Evolutionary conservation across 30 jellyfish, hydroid and myxozoan genomes (phyloP), one percentile per base, ranked within the genome.

Genomic region (Pelagia noctiluca): DNA sequence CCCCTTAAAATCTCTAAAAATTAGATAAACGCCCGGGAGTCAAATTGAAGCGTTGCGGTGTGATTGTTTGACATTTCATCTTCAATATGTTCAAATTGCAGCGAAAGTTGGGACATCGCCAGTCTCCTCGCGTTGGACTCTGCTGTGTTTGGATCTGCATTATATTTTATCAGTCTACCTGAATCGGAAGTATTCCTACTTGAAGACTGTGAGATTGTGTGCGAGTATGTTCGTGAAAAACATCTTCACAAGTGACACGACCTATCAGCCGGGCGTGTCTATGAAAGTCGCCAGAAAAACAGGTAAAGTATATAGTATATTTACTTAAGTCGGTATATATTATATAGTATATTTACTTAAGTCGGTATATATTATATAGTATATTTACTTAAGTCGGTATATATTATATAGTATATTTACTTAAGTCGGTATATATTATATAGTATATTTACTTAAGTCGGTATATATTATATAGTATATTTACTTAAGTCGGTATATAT

Each of bases 61-160:
- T 11, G 19, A 47, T 47, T 23, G 21, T 60, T 35, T 60, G 72
- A 60, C 0, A 60, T 60, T 35, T n/a, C 8, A n/a, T 32, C 0
- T 31, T 10, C 24, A n/a, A n/a, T n/a, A n/a, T n/a, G n/a, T n/a
- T 48, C 21, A 24, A 35, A 57, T 80, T 35, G 12, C 87, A 86
- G 96, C 84, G 2, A 77, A 84, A 79, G 78, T 79, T 28, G 98
- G 96, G 11, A 60, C 69, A 2, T 63, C 90, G 38, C 96, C 96
- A 24, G 29, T n/a, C 1, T 31, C 96, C 28, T 68, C 99, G 23
- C 60, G 97, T 26, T 94, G 99, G 99, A 88, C 99, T 4, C 86
- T 94, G 11, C 47, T 94, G 21, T 78, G 94, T 50, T 64, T 94
- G 57, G 95, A 94, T 79, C 67, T 94, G 66, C 97, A 88, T 22